Percentiles rank a stretch among this genome's conserved stretches.
These are phyloP conservation scores for Fregetta grallaria DNA, from an alignment of 2,113 vertebrate species.

Conservation along the genomic window DNA sequence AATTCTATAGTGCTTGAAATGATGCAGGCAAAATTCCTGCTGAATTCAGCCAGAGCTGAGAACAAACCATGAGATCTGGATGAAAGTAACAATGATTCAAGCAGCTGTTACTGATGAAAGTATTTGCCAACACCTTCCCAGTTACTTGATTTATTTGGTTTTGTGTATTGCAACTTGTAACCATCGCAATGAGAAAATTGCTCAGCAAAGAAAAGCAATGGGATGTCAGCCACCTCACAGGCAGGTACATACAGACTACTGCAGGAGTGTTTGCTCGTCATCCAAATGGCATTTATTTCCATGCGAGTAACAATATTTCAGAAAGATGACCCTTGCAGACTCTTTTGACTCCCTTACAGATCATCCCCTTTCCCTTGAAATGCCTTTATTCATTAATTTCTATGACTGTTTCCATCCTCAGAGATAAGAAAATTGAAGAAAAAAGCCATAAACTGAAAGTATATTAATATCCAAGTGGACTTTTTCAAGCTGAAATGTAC, in stretches of 20 bases:
- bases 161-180: background rate
- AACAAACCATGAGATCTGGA: background rate
- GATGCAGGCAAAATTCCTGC: background rate
- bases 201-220: background rate
- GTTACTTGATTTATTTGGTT: background rate
- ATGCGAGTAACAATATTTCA: background rate
- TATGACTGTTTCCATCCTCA: background rate
- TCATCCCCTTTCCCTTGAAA: background rate
- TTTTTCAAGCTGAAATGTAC: background rate
- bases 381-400: background rate
- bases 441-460: background rate
- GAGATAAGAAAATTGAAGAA: background rate
- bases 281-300: background rate
- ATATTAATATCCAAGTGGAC: background rate
- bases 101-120: background rate
- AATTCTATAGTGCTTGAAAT: background rate
- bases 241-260: background rate
- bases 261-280: background rate
- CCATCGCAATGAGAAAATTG: rapidly evolving
- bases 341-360: background rate
- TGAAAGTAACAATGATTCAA: background rate
- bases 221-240: background rate
- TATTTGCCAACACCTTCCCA: background rate
- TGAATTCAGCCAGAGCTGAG: background rate
- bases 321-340: background rate